Percentiles rank a stretch among this genome's conserved stretches.
Evolutionary conservation across 1,140 invertebrate genomes (phyloP).

Genomic region (Camponotus floridanus): DNA sequence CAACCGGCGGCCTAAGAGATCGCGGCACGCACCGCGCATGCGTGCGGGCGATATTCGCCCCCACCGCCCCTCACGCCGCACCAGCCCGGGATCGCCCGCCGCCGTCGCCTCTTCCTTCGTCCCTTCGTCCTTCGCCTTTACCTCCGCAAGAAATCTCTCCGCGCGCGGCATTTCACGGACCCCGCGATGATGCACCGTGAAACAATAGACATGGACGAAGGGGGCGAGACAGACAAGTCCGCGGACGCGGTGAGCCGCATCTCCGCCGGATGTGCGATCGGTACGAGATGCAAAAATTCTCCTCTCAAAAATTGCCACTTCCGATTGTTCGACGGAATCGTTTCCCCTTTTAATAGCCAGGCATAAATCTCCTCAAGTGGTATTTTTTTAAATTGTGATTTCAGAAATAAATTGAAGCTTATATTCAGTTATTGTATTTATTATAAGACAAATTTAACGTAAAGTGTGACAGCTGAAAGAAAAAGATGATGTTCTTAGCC

Average conservation of each 20-base stretch:
- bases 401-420: not conserved
- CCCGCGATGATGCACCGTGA: conserved; percentile 43
- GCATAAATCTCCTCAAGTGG: conserved; percentile 2
- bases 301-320: not conserved
- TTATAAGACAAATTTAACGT: conserved; percentile 1
- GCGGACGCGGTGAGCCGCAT: conserved; percentile 43
- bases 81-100: conserved; percentile 57
- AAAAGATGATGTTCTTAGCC: conserved; percentile 10
- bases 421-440: not conserved
- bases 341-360: not conserved
- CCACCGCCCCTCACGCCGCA: conserved; percentile 72
- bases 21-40: conserved; percentile 83
- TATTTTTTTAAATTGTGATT: not conserved
- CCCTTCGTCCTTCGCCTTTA: conserved; percentile 67
- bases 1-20: conserved; percentile 77
- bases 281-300: not conserved
- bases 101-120: conserved; percentile 49
- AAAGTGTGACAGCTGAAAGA: conserved; percentile 2
- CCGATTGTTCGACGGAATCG: not conserved
- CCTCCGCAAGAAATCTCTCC: conserved; percentile 57
- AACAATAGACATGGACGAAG: conserved; percentile 47
- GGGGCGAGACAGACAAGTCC: conserved; percentile 37
- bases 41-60: conserved; percentile 75
- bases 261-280: conserved; percentile 38
- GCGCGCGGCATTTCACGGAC: conserved; percentile 42